A percentile compares a stretch with the other conserved stretches of the same genome.
Evolutionary conservation across 2,113 vertebrate species (phyloP).

Genomic region (Pelmatolapia mariae): DNA sequence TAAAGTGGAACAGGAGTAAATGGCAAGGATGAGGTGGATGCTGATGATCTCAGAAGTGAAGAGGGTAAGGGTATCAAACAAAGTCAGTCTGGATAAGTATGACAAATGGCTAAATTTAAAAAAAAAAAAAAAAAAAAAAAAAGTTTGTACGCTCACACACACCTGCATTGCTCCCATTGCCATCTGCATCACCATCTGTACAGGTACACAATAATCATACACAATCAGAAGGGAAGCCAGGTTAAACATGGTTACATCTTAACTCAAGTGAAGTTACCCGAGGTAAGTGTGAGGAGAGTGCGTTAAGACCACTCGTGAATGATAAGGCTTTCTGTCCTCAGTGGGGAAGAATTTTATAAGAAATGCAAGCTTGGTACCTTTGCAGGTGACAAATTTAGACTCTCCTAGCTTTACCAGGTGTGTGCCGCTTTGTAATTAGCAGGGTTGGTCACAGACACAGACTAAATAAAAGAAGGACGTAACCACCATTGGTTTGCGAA

Average conservation of each 20-base stretch:
- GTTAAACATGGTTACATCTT: slow-evolving; percentile 23
- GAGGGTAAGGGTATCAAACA: not conserved
- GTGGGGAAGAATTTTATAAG: not conserved
- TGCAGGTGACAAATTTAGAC: not conserved
- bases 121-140: not conserved
- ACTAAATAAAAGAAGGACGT: not conserved
- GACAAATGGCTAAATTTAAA: not conserved
- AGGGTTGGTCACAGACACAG: not conserved
- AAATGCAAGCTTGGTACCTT: not conserved
- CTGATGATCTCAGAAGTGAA: not conserved
- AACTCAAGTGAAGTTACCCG: not conserved
- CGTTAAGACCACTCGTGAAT: not conserved
- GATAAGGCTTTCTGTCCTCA: not conserved
- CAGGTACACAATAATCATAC: slow-evolving; percentile 64
- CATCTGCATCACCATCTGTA: slow-evolving; percentile 74
- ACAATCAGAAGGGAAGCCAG: slow-evolving; percentile 51
- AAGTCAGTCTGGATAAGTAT: slow-evolving; percentile 13
- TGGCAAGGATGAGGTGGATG: not conserved
- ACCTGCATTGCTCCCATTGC: slow-evolving; percentile 69
- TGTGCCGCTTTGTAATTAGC: not conserved
- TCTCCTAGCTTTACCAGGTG: not conserved
- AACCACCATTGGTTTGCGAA: not conserved
- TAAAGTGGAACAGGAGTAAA: not conserved
- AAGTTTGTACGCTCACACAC: slow-evolving; percentile 15
- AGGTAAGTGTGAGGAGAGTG: not conserved